Evolutionary conservation across 2,797 vertebrate genomes (phyloP).

Genomic region (Salmo trutta): DNA sequence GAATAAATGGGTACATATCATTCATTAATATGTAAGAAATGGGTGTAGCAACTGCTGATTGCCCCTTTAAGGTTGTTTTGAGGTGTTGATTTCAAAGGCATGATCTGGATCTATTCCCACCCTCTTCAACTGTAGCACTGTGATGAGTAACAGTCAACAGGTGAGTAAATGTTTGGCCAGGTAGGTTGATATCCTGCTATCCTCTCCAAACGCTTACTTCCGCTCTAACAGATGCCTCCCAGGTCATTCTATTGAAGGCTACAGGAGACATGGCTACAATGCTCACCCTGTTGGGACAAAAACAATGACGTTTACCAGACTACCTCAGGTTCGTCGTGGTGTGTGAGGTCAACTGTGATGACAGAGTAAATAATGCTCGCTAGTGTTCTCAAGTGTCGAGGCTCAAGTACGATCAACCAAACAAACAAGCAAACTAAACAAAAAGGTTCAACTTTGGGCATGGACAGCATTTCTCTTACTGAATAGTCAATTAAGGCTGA

Average conservation of each 20-base stretch:
- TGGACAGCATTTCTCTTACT: background rate
- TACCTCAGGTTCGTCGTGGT: slow-evolving; percentile 7
- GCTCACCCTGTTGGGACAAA: background rate
- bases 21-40: too few relatives aligned
- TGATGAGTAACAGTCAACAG: slow-evolving; percentile 2
- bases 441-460: background rate
- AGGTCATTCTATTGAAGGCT: background rate
- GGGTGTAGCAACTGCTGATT: too few relatives aligned
- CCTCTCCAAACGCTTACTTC: slow-evolving; percentile 7
- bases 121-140: background rate
- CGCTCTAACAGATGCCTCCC: background rate
- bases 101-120: background rate
- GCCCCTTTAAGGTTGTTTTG: background rate
- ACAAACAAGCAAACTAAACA: background rate
- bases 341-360: slow-evolving; percentile 5
- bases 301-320: slow-evolving; percentile 13
- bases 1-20: too few relatives aligned
- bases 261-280: slow-evolving; percentile 10
- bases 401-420: background rate
- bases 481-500: background rate
- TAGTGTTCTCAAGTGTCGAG: background rate
- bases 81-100: background rate
- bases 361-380: background rate
- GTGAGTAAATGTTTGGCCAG: slow-evolving; percentile 25
- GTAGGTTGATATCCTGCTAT: slow-evolving; percentile 8